A percentile compares a stretch with the other conserved stretches of the same genome.
Conservation (phyloP, 1,140 invertebrate species). For the Gonatopus flavifemur region DNA sequence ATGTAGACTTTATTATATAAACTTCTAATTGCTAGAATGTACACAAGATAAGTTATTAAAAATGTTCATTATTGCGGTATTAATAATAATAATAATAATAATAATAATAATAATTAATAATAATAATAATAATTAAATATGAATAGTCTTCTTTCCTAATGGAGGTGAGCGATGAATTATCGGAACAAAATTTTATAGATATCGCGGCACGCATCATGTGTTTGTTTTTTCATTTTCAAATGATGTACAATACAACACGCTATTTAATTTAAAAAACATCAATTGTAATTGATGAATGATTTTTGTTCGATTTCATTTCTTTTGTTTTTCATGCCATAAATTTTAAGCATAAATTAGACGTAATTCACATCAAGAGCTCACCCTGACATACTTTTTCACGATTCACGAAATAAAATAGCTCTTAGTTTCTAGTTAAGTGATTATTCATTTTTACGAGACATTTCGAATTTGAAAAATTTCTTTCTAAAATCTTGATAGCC, state of each 20-base stretch:
- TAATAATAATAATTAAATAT: conserved; percentile 52
- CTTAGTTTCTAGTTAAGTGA: conserved; percentile 38
- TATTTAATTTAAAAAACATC: too few species aligned
- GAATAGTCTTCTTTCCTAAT: conserved; percentile 44
- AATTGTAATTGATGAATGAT: too few species aligned
- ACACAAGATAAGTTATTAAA: conserved; percentile 56
- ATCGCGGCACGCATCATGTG: conserved; percentile 29
- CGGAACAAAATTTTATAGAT: conserved; percentile 25
- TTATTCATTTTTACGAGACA: conserved; percentile 14
- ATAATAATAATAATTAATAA: too few species aligned
- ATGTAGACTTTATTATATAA: conserved; percentile 56
- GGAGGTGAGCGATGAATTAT: conserved; percentile 41
- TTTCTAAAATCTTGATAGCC: conserved; percentile 23
- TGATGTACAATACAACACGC: conserved; percentile 28
- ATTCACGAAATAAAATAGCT: conserved; percentile 29
- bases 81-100: conserved; percentile 42
- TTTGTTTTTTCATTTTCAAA: conserved; percentile 24
- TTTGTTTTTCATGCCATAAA: conserved; percentile 25
- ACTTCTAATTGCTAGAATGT: conserved; percentile 56
- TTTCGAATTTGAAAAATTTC: conserved; percentile 14
- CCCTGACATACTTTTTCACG: conserved; percentile 20
- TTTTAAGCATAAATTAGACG: conserved; percentile 32
- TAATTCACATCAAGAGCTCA: conserved; percentile 24
- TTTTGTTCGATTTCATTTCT: conserved; percentile 34
- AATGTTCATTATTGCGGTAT: conserved; percentile 52